Base-by-base conservation (phyloP, 2,113 vertebrate genomes). In the Cheirogaleus medius region DNA sequence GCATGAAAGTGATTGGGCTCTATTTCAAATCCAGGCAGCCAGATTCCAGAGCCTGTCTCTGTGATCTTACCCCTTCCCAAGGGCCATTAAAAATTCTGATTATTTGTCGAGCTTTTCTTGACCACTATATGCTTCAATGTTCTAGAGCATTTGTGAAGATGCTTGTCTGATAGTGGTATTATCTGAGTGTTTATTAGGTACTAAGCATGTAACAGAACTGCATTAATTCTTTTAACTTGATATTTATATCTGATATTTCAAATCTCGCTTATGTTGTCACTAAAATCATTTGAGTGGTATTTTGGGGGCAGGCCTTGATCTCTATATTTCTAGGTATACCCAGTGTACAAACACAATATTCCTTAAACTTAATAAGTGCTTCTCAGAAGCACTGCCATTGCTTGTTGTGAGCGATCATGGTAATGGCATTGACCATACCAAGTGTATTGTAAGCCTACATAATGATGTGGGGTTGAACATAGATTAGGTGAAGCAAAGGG, bases 391-490 rank as follows among this genome's bases (percentile, higher is more conserved):
- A 56, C 37, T 21, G 3, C 2, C 23, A 27, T n/a, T 6, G 29
- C 54, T 73, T 66, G n/a, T 52, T 80, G 37, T 27, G 52, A 25
- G 34, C 78, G 11, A 47, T 39, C 66, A 68, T 11, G 47, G 7
- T 47, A 60, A 69, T 11, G 15, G 54, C 29, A 63, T 44, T 73
- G 42, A 63, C 37, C 42, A 44, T 3, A 63, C 3, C 56, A 49
- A 73, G 17, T 27, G 11, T 34, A 58, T 87, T 58, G 66, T 69
- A 44, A 54, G 32, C 5, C 63, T 39, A 39, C 42, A 20, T 74
- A 37, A 66, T 69, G 12, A 47, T 87, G 81, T 83, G 32, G 63
- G 37, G 95, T 97, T 92, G 68, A 95, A 85, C 56, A 23, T 60
- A 69, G 64, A 97, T 86, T 78, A 80, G 15, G 15, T 68, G 14